Base-by-base conservation (phyloP, 1,140 invertebrate genomes). In the Rhagoletis zephyria region DNA sequence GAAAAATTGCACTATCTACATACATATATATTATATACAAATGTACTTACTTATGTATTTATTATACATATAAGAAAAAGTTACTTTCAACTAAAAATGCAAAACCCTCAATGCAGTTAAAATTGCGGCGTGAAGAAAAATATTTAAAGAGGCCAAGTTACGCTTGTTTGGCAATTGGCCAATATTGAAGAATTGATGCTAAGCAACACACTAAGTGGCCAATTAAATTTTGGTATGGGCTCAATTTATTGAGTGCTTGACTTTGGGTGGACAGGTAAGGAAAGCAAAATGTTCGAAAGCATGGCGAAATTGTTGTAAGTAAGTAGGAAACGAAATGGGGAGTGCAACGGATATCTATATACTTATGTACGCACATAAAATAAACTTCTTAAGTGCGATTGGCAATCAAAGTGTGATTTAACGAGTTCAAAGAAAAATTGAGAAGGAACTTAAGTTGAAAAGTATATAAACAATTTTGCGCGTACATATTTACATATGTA, bases 121-220 rank as follows among this genome's bases (percentile, higher is more conserved):
- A 67, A 10, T 67, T 63, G 61, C 61, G 1, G 61, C 61, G 9
- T 2, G 12, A 67, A 67, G 3, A 5, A 30, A 19, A 67, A 19
- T 14, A 67, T 67, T 67, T 67, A 19, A 67, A 67, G 64, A 67
- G 64, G 64, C 30, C 64, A 67, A 67, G 19, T 67, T 67, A 10
- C 64, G 10, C 19, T 67, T 67, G 5, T 67, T 67, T 67, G 64
- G 64, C 64, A 30, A 7, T 30, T 4, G 30, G 64, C 64, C 64
- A 67, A 30, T 40, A 67, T 67, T 67, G 64, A 67, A 67, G 40
- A 42, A 67, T 67, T 67, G 64, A 19, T 67, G 64, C 19, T 30
- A 67, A 30, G 64, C 64, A 67, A 67, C 30, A 14, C 64, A 30
- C 19, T 67, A 67, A 67, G 64, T 67, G 64, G n/a, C 64, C 64